phyloP scores from a whole-genome alignment of 1,140 invertebrate species.

The Zaprionus inermis region DNA sequence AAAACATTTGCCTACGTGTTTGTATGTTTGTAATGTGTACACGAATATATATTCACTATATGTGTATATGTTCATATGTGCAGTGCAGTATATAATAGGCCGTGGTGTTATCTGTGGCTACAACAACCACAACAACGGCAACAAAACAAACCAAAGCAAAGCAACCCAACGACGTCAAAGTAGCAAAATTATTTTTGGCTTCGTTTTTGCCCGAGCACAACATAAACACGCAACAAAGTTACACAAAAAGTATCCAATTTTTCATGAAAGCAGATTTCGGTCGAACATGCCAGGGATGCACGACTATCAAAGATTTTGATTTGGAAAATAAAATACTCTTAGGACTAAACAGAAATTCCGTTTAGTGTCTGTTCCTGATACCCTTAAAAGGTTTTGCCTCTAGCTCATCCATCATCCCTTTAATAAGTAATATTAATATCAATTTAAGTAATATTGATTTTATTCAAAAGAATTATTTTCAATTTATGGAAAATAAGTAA shows the following conservation, averaged over 20 bases:
- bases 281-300: slow-evolving; percentile 24
- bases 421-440: not conserved
- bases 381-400: too few species aligned
- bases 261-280: not conserved
- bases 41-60: not conserved
- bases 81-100: slow-evolving; percentile 12
- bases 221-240: slow-evolving; percentile 36
- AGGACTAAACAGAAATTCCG: too few species aligned
- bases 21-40: not conserved
- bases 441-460: too few species aligned
- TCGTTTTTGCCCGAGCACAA: slow-evolving; percentile 26
- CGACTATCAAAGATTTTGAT: not conserved
- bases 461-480: not conserved
- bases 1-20: slow-evolving; percentile 38
- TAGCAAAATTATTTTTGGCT: slow-evolving; percentile 42
- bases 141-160: slow-evolving; percentile 30
- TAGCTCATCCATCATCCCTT: not conserved
- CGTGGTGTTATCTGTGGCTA: slow-evolving; percentile 37
- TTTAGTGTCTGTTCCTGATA: not conserved
- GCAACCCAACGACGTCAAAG: slow-evolving; percentile 18
- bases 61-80: slow-evolving; percentile 8
- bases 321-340: not conserved
- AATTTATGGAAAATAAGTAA: not conserved
- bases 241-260: slow-evolving; percentile 23
- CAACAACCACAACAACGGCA: not conserved